Percentiles rank a stretch among this genome's conserved stretches.
These are phyloP conservation scores for Poecile montanus DNA, from an alignment of 2,797 vertebrate genomes.

Conservation along the genomic window DNA sequence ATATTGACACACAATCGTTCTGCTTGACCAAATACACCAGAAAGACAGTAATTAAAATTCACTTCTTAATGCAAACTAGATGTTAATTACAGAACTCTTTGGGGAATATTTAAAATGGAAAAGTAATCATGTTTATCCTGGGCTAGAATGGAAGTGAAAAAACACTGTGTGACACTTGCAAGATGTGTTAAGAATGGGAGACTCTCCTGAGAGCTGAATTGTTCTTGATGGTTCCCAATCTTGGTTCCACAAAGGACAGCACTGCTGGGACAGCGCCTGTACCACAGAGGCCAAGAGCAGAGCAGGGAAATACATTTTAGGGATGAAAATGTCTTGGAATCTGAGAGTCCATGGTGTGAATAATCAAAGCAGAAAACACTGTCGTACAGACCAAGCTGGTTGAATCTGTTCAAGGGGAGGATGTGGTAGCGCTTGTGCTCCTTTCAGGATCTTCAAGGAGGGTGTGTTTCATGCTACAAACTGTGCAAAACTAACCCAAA, in stretches of 20 bases:
- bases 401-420: accelerated
- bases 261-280: neutral
- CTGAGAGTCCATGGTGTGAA: neutral
- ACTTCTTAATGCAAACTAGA: constrained; percentile 18
- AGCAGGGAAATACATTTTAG: neutral
- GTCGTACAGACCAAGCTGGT: accelerated
- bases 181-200: neutral
- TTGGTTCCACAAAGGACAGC: neutral
- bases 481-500: accelerated
- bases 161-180: neutral
- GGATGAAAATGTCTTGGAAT: neutral
- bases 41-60: constrained; percentile 45
- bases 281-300: neutral
- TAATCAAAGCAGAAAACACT: neutral
- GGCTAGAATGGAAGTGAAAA: neutral
- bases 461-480: accelerated
- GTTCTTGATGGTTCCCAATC: neutral
- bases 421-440: accelerated
- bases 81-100: constrained; percentile 33
- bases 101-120: constrained; percentile 26
- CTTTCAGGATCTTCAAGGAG: accelerated
- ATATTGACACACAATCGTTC: neutral
- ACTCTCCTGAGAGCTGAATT: neutral
- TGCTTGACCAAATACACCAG: constrained; percentile 44
- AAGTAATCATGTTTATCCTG: constrained; percentile 13